Evolutionary conservation across 2,113 vertebrate species (phyloP).

Genomic region (Melanerpes aurifrons): DNA sequence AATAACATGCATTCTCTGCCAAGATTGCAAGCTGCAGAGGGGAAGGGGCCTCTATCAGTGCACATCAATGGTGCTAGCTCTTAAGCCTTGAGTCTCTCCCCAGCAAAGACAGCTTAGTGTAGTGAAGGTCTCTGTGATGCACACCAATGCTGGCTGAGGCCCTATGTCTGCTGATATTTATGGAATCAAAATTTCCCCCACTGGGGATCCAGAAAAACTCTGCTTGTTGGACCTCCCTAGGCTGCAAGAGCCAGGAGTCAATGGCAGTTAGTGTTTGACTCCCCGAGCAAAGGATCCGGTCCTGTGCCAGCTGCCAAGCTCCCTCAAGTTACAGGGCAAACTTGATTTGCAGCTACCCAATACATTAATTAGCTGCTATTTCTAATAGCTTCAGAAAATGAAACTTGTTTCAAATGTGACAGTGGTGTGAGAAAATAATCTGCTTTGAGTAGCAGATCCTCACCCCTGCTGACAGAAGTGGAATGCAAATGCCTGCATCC

Average conservation of each 20-base stretch:
- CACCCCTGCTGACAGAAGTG: slow-evolving; percentile 62
- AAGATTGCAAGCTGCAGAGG: not conserved
- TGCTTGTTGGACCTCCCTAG: not conserved
- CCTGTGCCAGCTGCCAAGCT: slow-evolving; percentile 1
- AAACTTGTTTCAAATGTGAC: slow-evolving; percentile 53
- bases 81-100: not conserved
- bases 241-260: not conserved
- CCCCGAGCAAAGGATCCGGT: not conserved
- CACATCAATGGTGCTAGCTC: not conserved
- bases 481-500: slow-evolving; percentile 58
- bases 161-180: accelerated
- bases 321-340: not conserved
- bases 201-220: not conserved
- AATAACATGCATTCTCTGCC: not conserved
- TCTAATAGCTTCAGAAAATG: slow-evolving; percentile 55
- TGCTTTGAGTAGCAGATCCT: slow-evolving; percentile 68
- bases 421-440: slow-evolving; percentile 63
- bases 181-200: not conserved
- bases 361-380: slow-evolving; percentile 61
- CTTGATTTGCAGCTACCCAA: slow-evolving; percentile 11
- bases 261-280: not conserved
- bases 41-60: not conserved
- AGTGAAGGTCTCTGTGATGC: not conserved
- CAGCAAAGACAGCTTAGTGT: not conserved
- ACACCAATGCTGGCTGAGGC: not conserved